Conservation (phyloP, 2,797 vertebrate species). For the Hylomyscus alleni region DNA sequence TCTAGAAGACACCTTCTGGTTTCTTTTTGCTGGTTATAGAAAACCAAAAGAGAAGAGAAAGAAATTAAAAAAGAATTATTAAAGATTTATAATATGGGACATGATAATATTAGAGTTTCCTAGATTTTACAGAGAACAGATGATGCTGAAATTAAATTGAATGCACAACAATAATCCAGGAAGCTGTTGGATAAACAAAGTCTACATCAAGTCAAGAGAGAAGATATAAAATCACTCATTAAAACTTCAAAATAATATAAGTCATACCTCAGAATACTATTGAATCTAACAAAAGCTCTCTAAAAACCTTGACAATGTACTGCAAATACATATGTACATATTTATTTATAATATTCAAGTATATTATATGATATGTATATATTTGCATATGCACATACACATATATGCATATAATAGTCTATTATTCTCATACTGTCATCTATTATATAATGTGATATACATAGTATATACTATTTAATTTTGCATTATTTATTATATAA, state of each 20-base stretch:
- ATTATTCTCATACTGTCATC: neutral
- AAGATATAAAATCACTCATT: neutral
- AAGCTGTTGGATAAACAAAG: neutral
- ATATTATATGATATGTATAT: neutral
- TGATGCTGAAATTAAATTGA: conserved; percentile 38
- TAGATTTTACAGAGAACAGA: neutral
- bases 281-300: neutral
- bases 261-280: neutral
- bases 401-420: neutral
- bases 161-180: neutral
- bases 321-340: neutral
- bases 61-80: conserved; percentile 1
- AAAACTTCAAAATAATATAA: neutral
- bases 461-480: neutral
- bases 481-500: neutral
- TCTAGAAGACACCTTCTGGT: neutral
- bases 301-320: neutral
- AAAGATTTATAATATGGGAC: neutral
- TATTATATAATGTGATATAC: neutral
- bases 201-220: neutral
- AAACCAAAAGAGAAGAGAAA: neutral
- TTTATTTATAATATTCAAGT: neutral
- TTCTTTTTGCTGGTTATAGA: conserved; percentile 8
- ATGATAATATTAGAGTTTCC: conserved; percentile 19
- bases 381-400: neutral